Evolutionary conservation across 1,140 invertebrate species (phyloP).

Genomic region (Papilio machaon): DNA sequence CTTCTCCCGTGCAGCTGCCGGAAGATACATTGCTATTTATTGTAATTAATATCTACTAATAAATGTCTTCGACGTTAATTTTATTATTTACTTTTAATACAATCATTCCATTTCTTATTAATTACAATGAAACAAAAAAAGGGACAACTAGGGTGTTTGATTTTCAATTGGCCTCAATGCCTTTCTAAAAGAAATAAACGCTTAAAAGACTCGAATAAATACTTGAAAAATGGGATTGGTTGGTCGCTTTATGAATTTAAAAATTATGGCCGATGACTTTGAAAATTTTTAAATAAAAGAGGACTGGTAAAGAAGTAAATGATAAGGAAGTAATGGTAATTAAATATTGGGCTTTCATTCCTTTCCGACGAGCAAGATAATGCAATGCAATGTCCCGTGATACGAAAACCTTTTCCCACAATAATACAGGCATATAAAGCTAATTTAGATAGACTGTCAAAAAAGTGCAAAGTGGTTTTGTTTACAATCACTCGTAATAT

Average conservation of each 20-base stretch:
- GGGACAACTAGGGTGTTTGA: neutral
- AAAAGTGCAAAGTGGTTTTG: neutral
- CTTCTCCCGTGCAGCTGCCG: conserved; percentile 72
- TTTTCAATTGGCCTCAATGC: too few species aligned
- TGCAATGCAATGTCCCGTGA: neutral
- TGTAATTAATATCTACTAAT: conserved; percentile 67
- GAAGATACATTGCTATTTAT: conserved; percentile 70
- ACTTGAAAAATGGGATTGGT: neutral
- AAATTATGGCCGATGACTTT: neutral
- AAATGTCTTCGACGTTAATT: conserved; percentile 57
- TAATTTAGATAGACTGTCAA: neutral
- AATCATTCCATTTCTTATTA: neutral
- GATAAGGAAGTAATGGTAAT: neutral
- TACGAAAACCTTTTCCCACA: neutral
- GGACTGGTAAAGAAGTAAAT: neutral
- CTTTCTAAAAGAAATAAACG: neutral
- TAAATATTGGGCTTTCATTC: neutral
- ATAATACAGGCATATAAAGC: neutral
- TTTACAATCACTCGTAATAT: neutral
- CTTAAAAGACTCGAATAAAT: neutral
- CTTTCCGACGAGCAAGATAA: neutral
- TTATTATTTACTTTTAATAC: conserved; percentile 39
- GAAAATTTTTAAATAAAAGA: neutral
- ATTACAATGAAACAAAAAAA: neutral
- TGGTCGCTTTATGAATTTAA: neutral